Base-by-base conservation (phyloP, 2,888 invertebrate species). In the Steinernema carpocapsae region DNA sequence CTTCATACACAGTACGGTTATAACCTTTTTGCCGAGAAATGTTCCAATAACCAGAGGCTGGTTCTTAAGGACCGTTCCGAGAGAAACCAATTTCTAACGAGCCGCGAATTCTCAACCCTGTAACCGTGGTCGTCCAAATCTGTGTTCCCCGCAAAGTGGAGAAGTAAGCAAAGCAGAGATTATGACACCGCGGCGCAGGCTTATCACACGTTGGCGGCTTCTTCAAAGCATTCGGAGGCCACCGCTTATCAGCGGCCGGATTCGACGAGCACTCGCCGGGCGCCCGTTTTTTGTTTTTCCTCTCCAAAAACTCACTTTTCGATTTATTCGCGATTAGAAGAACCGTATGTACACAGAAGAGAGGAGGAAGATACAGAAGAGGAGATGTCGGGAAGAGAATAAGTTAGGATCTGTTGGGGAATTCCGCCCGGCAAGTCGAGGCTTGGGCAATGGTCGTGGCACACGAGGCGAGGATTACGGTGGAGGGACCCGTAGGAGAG, bases 151-250 rank as follows among this genome's bases (percentile, higher is more conserved):
- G 10, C 64, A 64, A 64, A 64, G 64, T 32, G 32, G 32, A 17
- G 32, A 32, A 14, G 64, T 32, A 64, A 64, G 29, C 64, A 29
- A 64, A 26, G 29, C 64, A 32, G 32, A 64, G 64, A 64, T 64
- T 64, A 64, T 64, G 64, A 64, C 64, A 32, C 64, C 64, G 37
- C 64, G 37, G 29, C 32, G 32, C 24, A 12, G 29, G 26, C 64
- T 64, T 64, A 64, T 64, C 64, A 64, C 64, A 64, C 64, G 64
- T 64, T 17, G 32, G 64, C 64, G 64, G 64, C 19, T 17, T 29
- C 64, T 64, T 64, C 64, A 64, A 64, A 64, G 64, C 64, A 26
- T 64, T 29, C 64, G 32, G 32, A 32, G 64, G 32, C 17, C 32
- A 4, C 64, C 17, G 29, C 32, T 64, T 64, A 64, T 64, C 64